These are phyloP conservation scores for Ochotona princeps DNA, from an alignment of 2,113 vertebrate genomes.

Conservation along the genomic window DNA sequence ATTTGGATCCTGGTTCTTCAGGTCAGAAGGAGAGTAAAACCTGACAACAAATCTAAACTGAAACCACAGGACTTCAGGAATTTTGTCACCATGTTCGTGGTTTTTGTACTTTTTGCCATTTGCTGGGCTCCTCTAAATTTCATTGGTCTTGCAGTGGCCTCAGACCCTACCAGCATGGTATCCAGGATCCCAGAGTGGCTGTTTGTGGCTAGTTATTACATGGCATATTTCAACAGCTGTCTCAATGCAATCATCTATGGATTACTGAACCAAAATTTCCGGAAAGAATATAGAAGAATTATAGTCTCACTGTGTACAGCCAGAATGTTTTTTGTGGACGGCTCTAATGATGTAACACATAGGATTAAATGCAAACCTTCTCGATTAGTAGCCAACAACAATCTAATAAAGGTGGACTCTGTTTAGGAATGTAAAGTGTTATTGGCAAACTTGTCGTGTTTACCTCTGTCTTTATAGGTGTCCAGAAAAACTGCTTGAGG, in stretches of 20 bases:
- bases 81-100: slow-evolving; percentile 98
- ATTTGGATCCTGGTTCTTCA: slow-evolving; percentile 98
- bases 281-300: slow-evolving; percentile 96
- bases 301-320: slow-evolving; percentile 93
- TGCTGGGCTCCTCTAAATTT: slow-evolving; percentile 98
- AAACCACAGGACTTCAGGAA: slow-evolving; percentile 96
- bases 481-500: neutral
- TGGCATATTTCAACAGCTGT: slow-evolving; percentile 99
- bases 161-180: slow-evolving; percentile 88
- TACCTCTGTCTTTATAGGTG: neutral
- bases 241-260: slow-evolving; percentile 98
- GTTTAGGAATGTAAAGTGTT: slow-evolving; percentile 85
- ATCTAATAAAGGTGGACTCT: slow-evolving; percentile 95
- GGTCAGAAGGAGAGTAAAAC: slow-evolving; percentile 92
- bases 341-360: slow-evolving; percentile 92
- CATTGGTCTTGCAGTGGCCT: slow-evolving; percentile 95
- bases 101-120: slow-evolving; percentile 97
- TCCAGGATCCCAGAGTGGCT: slow-evolving; percentile 96
- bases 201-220: slow-evolving; percentile 97
- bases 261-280: slow-evolving; percentile 97
- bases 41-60: slow-evolving; percentile 91
- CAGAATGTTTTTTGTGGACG: slow-evolving; percentile 92
- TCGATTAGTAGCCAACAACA: slow-evolving; percentile 93
- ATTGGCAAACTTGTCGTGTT: neutral
- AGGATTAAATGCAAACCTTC: slow-evolving; percentile 94